Evolutionary conservation across 2,113 vertebrate species (phyloP), one percentile per base, ranked within the genome.

Genomic region (Neodontobutis hainanensis): DNA sequence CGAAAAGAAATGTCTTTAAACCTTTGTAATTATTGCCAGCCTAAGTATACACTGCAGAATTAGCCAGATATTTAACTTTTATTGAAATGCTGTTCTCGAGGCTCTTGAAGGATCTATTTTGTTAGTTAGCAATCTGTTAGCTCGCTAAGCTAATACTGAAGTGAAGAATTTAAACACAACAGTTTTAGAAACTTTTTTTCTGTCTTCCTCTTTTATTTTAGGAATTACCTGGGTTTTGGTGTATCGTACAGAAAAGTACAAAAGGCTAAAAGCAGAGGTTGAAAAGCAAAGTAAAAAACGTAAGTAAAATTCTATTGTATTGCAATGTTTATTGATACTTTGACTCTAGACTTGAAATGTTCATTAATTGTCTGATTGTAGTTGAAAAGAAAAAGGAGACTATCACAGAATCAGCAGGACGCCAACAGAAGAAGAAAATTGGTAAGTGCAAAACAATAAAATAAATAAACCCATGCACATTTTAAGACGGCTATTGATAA

Each of bases 331-430:
- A 12, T 2, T n/a, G 42, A 27, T 10, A 16, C 9, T 11, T 52
- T 48, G 9, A 43, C 1, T 61, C 4, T 35, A 8, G 64, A 65
- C 6, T n/a, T 32, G 2, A 9, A 14, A 46, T 61, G 32, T 66
- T 73, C 38, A 35, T 47, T 64, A 35, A 47, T 65, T 12, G 75
- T 60, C 80, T 70, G 9, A 56, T 82, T 82, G 50, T 82, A 98
- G 97, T 99, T 82, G 97, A 99, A 87, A 99, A 99, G 93, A 98
- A 98, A 89, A 99, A 99, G 77, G 97, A 99, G 90, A 96, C 96
- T 0, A 98, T 99, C 82, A 97, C 96, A 45, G 97, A 99, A 85
- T 98, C 96, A 65, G 96, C 97, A 61, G 97, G 97, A 27, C 94
- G 95, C 44, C 97, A 98, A 57, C 97, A 99, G 78, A 99, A 99